A percentile compares a stretch with the other conserved stretches of the same genome.
Evolutionary conservation across 1,140 invertebrate genomes (phyloP).

Genomic region (Nilaparvata lugens): DNA sequence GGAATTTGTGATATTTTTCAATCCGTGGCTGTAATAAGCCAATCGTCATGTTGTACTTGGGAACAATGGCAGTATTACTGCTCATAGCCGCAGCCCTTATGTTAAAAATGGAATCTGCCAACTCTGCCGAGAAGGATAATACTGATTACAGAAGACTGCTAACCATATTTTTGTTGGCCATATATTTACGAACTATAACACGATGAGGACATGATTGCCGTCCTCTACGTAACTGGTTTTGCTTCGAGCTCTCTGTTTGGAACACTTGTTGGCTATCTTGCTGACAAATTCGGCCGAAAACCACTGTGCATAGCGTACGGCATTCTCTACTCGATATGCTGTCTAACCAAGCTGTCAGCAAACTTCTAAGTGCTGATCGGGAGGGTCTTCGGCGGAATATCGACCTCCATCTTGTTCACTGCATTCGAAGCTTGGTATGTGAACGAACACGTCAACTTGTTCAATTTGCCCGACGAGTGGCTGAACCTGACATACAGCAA

Average conservation of each 20-base stretch:
- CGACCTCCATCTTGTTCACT: conserved; percentile 61
- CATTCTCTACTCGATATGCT: conserved; percentile 51
- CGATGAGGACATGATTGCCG: conserved; percentile 48
- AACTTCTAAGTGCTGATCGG: conserved; percentile 41
- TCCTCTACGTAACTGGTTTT: conserved; percentile 57
- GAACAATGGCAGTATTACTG: too few species aligned
- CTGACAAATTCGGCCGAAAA: conserved; percentile 50
- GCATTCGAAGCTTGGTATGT: conserved; percentile 64
- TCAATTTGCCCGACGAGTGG: conserved; percentile 43
- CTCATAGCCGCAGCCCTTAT: too few species aligned
- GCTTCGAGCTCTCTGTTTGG: conserved; percentile 55
- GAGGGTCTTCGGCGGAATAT: conserved; percentile 54
- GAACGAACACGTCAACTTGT: conserved; percentile 51
- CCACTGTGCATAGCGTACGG: conserved; percentile 46
- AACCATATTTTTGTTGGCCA: conserved; percentile 49
- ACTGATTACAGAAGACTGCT: conserved; percentile 38
- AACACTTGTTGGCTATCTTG: conserved; percentile 43
- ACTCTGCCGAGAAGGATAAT: neutral
- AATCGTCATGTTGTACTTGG: too few species aligned
- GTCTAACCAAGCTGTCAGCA: conserved; percentile 42
- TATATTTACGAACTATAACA: conserved; percentile 61
- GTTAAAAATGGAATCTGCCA: neutral
- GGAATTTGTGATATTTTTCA: too few species aligned
- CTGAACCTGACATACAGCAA: conserved; percentile 50
- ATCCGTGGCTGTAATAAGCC: too few species aligned